Base-by-base conservation (phyloP, 2,888 invertebrate genomes). In the Vesta saturnalis region DNA sequence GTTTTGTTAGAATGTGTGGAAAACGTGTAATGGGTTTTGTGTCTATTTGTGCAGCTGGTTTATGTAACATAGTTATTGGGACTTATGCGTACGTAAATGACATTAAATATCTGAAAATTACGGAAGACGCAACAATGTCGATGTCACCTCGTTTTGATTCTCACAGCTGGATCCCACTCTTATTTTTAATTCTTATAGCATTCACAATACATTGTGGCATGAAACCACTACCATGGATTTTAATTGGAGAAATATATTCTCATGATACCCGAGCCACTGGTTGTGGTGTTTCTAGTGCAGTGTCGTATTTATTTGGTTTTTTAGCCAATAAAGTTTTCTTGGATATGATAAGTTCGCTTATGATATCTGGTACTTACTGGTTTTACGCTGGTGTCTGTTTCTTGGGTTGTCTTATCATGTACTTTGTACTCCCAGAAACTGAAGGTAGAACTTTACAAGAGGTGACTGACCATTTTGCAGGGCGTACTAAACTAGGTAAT, bases 201-300 rank as follows among this genome's bases (percentile, higher is more conserved):
- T 89, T 93, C 74, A 83, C 92, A 49, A 88, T 92, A 0, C 92
- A 93, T 77, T 84, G 89, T 1, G 89, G 91, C 0, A 90, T 94
- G 54, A 85, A 92, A 60, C 83, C 92, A 69, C 82, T 94, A 52
- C 93, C 94, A 0, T 94, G 94, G 94, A 89, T 94, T 71, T 85
- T 94, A 10, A 91, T 92, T 46, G 93, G 93, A 6, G 94, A 94
- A 84, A 91, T 93, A 69, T 92, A 88, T 78, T 89, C 91, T 22
- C 87, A 89, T 0, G 88, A 89, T 67, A 90, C 91, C 0, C 85
- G 94, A 21, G 89, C 92, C 1, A 88, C 88, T 0, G 93, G 92
- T 0, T 91, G 92, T 0, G 94, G 94, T 0, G 82, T 92, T 1
- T 89, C 92, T 0, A 90, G 92, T 15, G 93, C 90, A 0, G 85